Evolutionary conservation across 2,113 vertebrate species (phyloP).

Genomic region (Macaca mulatta): DNA sequence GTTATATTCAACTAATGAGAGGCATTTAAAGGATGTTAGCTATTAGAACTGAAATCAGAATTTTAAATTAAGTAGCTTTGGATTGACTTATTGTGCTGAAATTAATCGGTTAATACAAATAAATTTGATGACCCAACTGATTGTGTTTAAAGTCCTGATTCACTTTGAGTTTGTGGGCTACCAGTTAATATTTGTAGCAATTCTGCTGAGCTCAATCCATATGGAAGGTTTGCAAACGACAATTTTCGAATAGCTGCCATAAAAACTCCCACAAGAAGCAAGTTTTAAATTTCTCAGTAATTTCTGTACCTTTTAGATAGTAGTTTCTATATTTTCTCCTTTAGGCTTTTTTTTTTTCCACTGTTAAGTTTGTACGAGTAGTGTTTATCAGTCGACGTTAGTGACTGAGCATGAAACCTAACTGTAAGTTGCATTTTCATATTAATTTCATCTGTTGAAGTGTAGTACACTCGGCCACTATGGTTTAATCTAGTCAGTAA

Average conservation of each 20-base stretch:
- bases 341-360: not conserved
- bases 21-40: not conserved
- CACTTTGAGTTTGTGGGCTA: not conserved
- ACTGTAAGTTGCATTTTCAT: not conserved
- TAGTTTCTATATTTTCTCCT: not conserved
- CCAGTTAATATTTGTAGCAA: not conserved
- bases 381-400: not conserved
- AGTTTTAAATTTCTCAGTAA: not conserved
- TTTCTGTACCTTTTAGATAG: not conserved
- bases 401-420: not conserved
- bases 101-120: not conserved
- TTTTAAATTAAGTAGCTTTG: slow-evolving; percentile 2
- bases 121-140: not conserved
- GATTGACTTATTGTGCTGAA: not conserved
- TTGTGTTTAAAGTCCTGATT: not conserved
- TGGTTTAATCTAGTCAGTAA: not conserved
- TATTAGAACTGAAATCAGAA: slow-evolving; percentile 6
- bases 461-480: not conserved
- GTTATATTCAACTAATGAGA: not conserved
- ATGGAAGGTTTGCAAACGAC: not conserved
- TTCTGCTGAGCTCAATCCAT: not conserved
- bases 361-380: not conserved
- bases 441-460: not conserved
- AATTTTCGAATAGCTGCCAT: not conserved
- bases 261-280: not conserved